A percentile compares a stretch with the other conserved stretches of the same genome.
Evolutionary conservation across 2,113 vertebrate species (phyloP).

Genomic region (Ictidomys tridecemlineatus): DNA sequence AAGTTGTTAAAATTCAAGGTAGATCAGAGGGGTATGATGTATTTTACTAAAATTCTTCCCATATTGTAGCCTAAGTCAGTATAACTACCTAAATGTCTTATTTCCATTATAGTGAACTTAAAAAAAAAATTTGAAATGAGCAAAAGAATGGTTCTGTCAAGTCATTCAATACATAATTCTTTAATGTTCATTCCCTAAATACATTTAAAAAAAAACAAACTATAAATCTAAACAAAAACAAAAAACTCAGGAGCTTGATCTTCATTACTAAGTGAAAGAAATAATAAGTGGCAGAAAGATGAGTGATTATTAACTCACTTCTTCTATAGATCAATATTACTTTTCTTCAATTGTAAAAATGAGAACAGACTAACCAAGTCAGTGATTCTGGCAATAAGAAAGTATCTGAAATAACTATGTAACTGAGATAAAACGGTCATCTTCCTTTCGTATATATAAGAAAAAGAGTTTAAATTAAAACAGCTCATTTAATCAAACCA

Average conservation of each 20-base stretch:
- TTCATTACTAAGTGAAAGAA: slow-evolving; percentile 4
- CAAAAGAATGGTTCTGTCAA: neutral
- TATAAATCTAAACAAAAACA: slow-evolving; percentile 44
- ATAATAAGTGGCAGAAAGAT: neutral
- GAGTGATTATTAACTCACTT: neutral
- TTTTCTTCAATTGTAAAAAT: slow-evolving; percentile 51
- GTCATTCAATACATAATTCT: neutral
- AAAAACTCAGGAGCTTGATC: neutral
- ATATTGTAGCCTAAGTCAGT: neutral
- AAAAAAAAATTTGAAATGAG: slow-evolving; percentile 29
- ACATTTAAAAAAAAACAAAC: slow-evolving; percentile 56
- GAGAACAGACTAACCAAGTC: slow-evolving; percentile 6
- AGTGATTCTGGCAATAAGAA: slow-evolving; percentile 44
- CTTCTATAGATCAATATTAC: neutral
- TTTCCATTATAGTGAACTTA: slow-evolving; percentile 28
- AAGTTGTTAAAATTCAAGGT: slow-evolving; percentile 18
- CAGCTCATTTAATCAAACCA: slow-evolving; percentile 33
- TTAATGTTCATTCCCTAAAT: slow-evolving; percentile 36
- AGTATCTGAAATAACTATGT: slow-evolving; percentile 32
- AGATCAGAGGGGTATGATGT: neutral
- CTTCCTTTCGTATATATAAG: neutral
- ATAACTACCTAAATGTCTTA: neutral
- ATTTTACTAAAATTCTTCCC: slow-evolving; percentile 10
- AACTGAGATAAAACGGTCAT: slow-evolving; percentile 9
- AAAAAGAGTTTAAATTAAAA: slow-evolving; percentile 32